Evolutionary conservation across 2,797 vertebrate species (phyloP), one percentile per base, ranked within the genome.

Genomic region (Caiman crocodilus): DNA sequence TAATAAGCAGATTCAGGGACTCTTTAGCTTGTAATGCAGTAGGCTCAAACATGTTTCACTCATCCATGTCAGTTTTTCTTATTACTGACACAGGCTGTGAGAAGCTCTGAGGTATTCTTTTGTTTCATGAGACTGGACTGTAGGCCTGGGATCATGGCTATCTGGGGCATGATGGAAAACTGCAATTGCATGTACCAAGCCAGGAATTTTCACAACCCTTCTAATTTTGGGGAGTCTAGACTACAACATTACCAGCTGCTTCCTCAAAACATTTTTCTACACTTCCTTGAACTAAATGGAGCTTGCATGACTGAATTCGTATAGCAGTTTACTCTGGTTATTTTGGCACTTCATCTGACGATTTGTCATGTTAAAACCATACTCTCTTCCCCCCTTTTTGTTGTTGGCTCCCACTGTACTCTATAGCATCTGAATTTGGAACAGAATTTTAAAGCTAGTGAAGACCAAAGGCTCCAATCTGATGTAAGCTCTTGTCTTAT

Each of bases 231-330:
- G 92, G 85, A 96, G 92, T 83, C 96, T 64, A 91, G 90, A 91
- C 88, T 95, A 95, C 91, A 96, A 93, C 96, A 94, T 95, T 82
- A 94, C 96, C 96, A 97, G 94, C 94, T 97, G 96, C 94, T 96
- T 96, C 88, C 71, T 95, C 93, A 95, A 93, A 96, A 95, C 93
- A 96, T 95, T 90, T 94, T 93, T 91, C 76, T 93, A 92, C 89
- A 92, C 95, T 96, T 95, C 90, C 86, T 90, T 90, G 94, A 90
- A 90, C 94, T 95, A 94, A 97, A 97, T 96, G 95, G 90, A 81
- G 74, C 87, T 97, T 95, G 80, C 87, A 94, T 93, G 96, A 90
- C 89, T 94, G 90, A 93, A 94, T 97, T 95, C 97, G 92, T 91
- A 95, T 94, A 96, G 92, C 91, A 79, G 94, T 96, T 94, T 95